These are phyloP conservation scores for Crocuta crocuta DNA, from an alignment of 2,113 vertebrate species.

Conservation along the genomic window DNA sequence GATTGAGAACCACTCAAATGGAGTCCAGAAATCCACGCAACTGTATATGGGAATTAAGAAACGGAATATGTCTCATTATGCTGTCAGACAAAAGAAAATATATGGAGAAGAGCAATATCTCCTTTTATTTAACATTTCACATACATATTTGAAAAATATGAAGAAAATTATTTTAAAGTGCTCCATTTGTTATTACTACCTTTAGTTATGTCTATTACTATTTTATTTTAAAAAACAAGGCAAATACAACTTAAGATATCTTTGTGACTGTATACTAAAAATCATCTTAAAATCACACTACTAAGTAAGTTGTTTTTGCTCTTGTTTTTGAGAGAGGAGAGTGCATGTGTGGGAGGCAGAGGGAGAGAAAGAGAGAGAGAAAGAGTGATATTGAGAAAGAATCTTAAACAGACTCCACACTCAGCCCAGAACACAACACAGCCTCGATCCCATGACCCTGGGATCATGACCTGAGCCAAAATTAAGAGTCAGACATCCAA, in stretches of 20 bases:
- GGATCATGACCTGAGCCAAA: no score
- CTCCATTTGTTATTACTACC: not conserved
- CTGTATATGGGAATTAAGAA: not conserved
- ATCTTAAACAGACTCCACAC: no score
- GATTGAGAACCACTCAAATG: not conserved
- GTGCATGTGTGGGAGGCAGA: no score
- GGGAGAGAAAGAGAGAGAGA: no score
- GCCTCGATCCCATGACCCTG: no score
- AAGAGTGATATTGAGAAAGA: no score
- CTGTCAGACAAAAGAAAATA: not conserved
- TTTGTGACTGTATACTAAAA: not conserved
- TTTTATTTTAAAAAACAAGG: not conserved
- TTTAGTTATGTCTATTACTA: not conserved
- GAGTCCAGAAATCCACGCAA: not conserved
- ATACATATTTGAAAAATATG: not conserved
- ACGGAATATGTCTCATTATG: not conserved
- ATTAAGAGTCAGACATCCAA: no score
- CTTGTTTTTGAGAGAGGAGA: no score
- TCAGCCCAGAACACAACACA: no score
- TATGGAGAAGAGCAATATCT: not conserved
- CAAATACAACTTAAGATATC: not conserved
- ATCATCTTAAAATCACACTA: not conserved
- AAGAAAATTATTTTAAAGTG: not conserved
- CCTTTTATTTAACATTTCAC: not conserved
- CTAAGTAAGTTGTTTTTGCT: not conserved